Conservation (phyloP, 2,888 invertebrate species). For the Mantis religiosa region DNA sequence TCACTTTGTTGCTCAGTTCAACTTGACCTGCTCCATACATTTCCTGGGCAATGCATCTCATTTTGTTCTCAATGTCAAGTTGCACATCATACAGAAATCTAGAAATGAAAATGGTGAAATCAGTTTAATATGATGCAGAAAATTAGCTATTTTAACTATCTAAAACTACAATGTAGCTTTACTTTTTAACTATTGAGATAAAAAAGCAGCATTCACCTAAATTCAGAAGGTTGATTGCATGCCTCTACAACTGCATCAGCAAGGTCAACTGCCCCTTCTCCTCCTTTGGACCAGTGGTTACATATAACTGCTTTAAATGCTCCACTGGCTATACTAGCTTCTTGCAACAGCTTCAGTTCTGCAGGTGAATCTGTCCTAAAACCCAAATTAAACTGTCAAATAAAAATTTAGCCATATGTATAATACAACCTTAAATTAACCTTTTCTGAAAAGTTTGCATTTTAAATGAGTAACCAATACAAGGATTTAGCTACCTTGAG, state of each 20-base stretch:
- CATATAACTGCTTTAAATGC: constrained; percentile 85
- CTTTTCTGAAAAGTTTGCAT: no score
- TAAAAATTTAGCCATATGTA: no score
- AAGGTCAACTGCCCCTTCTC: constrained; percentile 77
- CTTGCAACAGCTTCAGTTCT: constrained; percentile 75
- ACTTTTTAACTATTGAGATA: no score
- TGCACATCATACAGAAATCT: constrained; percentile 67
- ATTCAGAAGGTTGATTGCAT: constrained; percentile 56
- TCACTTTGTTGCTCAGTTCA: constrained; percentile 68
- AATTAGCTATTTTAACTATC: no score
- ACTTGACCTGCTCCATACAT: constrained; percentile 96
- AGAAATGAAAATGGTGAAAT: neutral
- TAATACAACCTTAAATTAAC: no score
- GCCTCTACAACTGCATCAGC: constrained; percentile 85
- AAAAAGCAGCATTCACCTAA: constrained; percentile 41
- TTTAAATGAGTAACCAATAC: no score
- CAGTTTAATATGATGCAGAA: no score
- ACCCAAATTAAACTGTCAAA: neutral
- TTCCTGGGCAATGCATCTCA: constrained; percentile 78
- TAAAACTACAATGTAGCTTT: no score
- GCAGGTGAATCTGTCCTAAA: constrained; percentile 76
- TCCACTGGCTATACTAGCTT: constrained; percentile 69
- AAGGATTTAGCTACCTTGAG: no score
- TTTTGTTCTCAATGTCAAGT: constrained; percentile 77
- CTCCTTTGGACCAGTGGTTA: constrained; percentile 87